Percentiles rank a stretch among this genome's conserved stretches.
Conservation (phyloP, 2,888 invertebrate genomes). For the Archaeoteleia sp. region DNA sequence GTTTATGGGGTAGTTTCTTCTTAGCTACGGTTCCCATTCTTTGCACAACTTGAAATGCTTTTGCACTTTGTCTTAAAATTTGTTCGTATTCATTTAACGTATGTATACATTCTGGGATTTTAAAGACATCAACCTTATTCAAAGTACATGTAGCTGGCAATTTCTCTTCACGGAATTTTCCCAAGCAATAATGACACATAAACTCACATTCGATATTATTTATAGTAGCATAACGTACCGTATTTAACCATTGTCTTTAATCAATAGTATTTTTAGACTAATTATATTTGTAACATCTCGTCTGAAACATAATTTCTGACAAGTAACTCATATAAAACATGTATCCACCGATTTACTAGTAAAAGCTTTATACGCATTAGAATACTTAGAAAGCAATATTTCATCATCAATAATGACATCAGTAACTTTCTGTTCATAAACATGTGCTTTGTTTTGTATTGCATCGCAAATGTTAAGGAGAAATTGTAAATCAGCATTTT, state of each 20-base stretch:
- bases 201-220: constrained; percentile 22
- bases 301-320: constrained; percentile 51
- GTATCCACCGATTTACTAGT: constrained; percentile 43
- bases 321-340: constrained; percentile 42
- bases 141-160: constrained; percentile 53
- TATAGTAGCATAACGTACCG: not conserved
- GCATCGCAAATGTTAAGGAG: too few species aligned
- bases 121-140: constrained; percentile 44
- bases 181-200: constrained; percentile 23
- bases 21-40: constrained; percentile 62
- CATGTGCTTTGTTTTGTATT: too few species aligned
- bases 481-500: too few species aligned
- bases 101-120: constrained; percentile 15
- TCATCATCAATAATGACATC: constrained; percentile 49
- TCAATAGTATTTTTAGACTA: constrained; percentile 38
- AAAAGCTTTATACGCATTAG: constrained; percentile 44
- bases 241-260: constrained; percentile 8
- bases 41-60: constrained; percentile 51
- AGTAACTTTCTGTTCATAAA: not conserved
- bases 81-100: constrained; percentile 32
- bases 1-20: constrained; percentile 56
- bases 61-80: constrained; percentile 24
- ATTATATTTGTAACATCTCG: constrained; percentile 35
- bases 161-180: constrained; percentile 10
- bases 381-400: constrained; percentile 29